These are phyloP conservation scores for Nemotelus nigrinus DNA, from an alignment of 2,888 invertebrate genomes.

Conservation along the genomic window DNA sequence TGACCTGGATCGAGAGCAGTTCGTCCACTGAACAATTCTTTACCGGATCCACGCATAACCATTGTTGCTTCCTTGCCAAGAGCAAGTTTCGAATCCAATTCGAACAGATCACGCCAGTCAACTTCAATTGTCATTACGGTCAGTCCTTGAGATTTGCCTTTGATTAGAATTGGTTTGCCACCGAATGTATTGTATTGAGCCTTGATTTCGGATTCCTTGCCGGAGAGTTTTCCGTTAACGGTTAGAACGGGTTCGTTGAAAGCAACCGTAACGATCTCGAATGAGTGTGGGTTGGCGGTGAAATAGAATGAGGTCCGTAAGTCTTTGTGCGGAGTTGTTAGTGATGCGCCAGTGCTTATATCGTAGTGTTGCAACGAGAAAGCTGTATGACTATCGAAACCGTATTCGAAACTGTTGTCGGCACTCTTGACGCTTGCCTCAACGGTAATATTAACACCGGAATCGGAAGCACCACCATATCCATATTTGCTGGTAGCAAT, in stretches of 20 bases:
- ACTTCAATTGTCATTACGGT: slow-evolving; percentile 50
- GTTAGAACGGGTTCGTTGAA: slow-evolving; percentile 58
- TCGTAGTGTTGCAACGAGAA: slow-evolving; percentile 58
- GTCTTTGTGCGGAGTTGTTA: slow-evolving; percentile 57
- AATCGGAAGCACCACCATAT: slow-evolving; percentile 39
- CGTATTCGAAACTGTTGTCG: slow-evolving; percentile 62
- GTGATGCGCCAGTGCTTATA: slow-evolving; percentile 58
- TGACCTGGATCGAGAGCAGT: slow-evolving; percentile 59
- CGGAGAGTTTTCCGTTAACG: slow-evolving; percentile 54
- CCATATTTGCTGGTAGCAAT: slow-evolving; percentile 50
- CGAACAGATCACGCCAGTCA: slow-evolving; percentile 55
- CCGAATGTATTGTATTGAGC: slow-evolving; percentile 57
- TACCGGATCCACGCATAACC: slow-evolving; percentile 54
- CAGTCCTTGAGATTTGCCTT: slow-evolving; percentile 24
- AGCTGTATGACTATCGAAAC: slow-evolving; percentile 56
- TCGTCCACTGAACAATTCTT: slow-evolving; percentile 58
- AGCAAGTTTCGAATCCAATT: slow-evolving; percentile 56
- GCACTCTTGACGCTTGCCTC: slow-evolving; percentile 65
- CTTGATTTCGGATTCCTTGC: slow-evolving; percentile 56
- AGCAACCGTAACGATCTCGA: slow-evolving; percentile 55
- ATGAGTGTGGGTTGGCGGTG: slow-evolving; percentile 60
- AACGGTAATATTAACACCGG: slow-evolving; percentile 64
- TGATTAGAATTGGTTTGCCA: slow-evolving; percentile 56
- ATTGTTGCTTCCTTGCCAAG: slow-evolving; percentile 59
- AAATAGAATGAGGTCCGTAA: slow-evolving; percentile 59